Conservation (phyloP, 2,797 vertebrate species). For the Cygnus olor region DNA sequence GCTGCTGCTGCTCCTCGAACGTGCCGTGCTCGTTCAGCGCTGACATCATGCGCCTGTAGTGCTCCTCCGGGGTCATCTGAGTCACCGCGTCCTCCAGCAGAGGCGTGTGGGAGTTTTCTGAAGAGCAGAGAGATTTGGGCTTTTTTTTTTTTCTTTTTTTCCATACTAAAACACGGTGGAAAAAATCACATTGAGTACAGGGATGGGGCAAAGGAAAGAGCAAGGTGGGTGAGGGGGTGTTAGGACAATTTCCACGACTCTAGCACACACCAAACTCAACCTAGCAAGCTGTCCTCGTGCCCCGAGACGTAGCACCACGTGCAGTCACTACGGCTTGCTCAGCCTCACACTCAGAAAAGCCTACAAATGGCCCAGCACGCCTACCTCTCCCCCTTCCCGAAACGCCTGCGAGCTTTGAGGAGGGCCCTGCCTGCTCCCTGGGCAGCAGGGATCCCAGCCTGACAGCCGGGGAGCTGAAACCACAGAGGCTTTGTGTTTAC, state of each 20-base stretch:
- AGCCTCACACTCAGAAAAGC: neutral
- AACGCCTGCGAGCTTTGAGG: neutral
- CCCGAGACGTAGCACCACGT: fast-evolving
- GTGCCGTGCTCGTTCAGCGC: conserved; percentile 90
- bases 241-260: neutral
- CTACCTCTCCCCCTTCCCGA: neutral
- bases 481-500: conserved; percentile 36
- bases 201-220: neutral
- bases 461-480: neutral
- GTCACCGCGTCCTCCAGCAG: conserved; percentile 85
- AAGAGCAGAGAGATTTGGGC: neutral
- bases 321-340: too few relatives aligned
- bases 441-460: neutral
- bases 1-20: conserved; percentile 93
- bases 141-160: neutral
- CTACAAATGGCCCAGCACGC: neutral
- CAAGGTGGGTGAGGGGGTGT: neutral
- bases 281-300: neutral
- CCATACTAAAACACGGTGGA: neutral
- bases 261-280: fast-evolving
- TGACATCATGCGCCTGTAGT: conserved; percentile 95
- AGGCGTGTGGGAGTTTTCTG: conserved; percentile 91
- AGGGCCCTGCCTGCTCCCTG: neutral
- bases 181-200: neutral
- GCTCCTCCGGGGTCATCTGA: conserved; percentile 96